phyloP scores from a whole-genome alignment of 2,797 vertebrate species.

The Arctocebus calabarensis region DNA sequence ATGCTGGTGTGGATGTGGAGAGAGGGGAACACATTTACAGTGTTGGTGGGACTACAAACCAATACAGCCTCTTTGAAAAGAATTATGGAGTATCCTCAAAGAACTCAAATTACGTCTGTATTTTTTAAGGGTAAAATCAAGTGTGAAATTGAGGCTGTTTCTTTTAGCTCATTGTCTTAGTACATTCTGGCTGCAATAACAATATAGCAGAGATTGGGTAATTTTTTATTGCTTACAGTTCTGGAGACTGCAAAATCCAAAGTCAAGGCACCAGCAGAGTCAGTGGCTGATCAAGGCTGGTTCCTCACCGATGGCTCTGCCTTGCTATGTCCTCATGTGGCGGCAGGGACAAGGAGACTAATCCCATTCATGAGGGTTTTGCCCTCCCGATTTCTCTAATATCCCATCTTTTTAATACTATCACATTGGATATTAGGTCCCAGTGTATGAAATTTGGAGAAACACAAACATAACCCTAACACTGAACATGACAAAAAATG shows the following conservation, averaged over 20 bases:
- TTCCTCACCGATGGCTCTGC: neutral
- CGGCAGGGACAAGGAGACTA: neutral
- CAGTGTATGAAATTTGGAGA: neutral
- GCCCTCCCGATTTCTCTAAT: neutral
- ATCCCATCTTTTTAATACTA: too few relatives aligned
- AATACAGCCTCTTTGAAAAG: too few relatives aligned
- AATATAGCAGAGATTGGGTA: too few relatives aligned
- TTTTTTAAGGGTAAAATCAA: slow-evolving; percentile 25
- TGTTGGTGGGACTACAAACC: too few relatives aligned
- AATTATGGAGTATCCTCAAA: too few relatives aligned
- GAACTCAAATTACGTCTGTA: neutral
- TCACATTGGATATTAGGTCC: too few relatives aligned
- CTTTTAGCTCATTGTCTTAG: neutral
- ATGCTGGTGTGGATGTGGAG: too few relatives aligned
- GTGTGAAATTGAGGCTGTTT: neutral
- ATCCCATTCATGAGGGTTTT: neutral
- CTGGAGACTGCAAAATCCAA: neutral
- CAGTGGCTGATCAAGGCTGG: neutral
- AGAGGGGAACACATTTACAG: too few relatives aligned
- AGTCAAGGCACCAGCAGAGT: neutral
- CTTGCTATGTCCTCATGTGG: neutral
- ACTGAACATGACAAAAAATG: neutral
- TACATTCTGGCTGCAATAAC: neutral
- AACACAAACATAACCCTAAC: neutral
- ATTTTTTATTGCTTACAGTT: neutral